Base-by-base conservation (phyloP, 1,140 invertebrate genomes). In the Aricia agestis region DNA sequence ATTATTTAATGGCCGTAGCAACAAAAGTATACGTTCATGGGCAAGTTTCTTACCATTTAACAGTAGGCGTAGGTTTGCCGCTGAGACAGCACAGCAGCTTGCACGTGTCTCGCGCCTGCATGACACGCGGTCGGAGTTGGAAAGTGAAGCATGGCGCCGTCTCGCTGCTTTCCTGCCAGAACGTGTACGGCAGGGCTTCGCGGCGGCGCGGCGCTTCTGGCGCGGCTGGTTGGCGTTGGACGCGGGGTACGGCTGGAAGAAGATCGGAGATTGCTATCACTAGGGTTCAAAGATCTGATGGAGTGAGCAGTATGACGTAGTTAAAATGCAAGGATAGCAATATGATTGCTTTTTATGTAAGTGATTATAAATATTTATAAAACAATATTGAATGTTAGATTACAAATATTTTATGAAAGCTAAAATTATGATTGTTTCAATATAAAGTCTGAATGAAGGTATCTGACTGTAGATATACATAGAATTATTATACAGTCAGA, bases 11-110 rank as follows among this genome's bases (percentile, higher is more conserved):
- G 25, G 25, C 25, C 25, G 25, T 25, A 25, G 25, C 25, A 25
- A 25, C 25, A 25, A 25, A 25, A 1, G 25, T 25, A 25, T 2
- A 25, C 25, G 1, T 25, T 25, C 25, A 25, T 3, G 25, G 25
- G 3, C 25, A 25, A 25, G 25, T 45, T 15, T 74, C 80, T 79
- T 10, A 92, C 90, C 92, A 92, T 77, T 92, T 92, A 77, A 92
- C 98, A 19, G 97, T 96, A 0, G 99, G 98, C 72, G 95, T 94
- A 75, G 99, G 99, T 87, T 97, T 98, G 67, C 98, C 98, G 78
- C 96, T 95, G 13, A 99, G 93, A 85, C 98, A 99, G 89, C 98
- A 99, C 3, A 99, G 94, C n/a, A 99, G 94, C 92, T 99, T 99
- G 92, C 97, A 98, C 63, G 97, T 97, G 82, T 98, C 95, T 66